Evolutionary conservation across 2,888 invertebrate genomes (phyloP), one percentile per base, ranked within the genome.

Genomic region (Drosophila aldrichi): DNA sequence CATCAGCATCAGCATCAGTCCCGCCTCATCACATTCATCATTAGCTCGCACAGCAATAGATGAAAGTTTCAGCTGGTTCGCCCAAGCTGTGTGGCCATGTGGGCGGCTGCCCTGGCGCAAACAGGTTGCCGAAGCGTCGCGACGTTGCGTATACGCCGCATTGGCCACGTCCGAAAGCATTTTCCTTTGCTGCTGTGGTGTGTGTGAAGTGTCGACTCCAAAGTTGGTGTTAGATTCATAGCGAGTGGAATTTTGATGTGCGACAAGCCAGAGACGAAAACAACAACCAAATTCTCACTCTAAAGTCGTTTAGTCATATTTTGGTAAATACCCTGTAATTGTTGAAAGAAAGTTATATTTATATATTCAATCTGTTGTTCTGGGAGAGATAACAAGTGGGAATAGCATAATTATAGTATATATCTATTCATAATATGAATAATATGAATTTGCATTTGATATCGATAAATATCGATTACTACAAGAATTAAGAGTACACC

Each of bases 171-270:
- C 46, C 49, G 41, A 56, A 32, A 34, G 18, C 29, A n/a, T 44
- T 44, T 44, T 22, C 44, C 16, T 44, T 22, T 1, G 44, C 16
- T 43, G 18, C 46, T 62, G 52, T 48, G 29, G 46, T 49, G 46
- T 61, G 46, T 61, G 58, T 66, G 25, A 80, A 79, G 74, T 74
- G 74, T 67, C 69, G 60, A 52, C 64, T 68, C 61, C 61, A 70
- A 66, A 68, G 65, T 58, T 68, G 54, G 63, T 52, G 55, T 67
- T 44, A 71, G 55, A 79, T 74, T 77, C 79, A 74, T 61, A 75
- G 46, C 70, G 76, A 71, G 67, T 81, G 79, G 79, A 79, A 74
- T 79, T 81, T 77, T 60, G 40, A 69, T 75, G 73, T 72, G 72
- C 74, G 59, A 81, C 73, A 49, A 9, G 25, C 25, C 36, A 62